Conservation (phyloP, 1,140 invertebrate genomes). For the Melitaea cinxia region DNA sequence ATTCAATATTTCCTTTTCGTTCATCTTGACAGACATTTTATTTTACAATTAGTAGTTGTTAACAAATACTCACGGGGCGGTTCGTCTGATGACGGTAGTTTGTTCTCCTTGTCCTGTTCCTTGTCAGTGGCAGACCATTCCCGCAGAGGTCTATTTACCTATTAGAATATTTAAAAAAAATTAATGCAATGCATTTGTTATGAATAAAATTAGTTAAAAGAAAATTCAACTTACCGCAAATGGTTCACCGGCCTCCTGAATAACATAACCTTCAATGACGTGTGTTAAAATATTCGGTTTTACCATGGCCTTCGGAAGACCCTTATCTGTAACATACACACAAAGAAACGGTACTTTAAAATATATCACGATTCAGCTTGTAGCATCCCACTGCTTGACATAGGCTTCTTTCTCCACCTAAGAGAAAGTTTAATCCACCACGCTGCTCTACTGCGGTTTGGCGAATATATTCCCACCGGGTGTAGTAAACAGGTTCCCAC, state of each 20-base stretch:
- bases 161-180: slow-evolving; percentile 7
- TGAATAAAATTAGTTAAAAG: neutral
- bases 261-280: slow-evolving; percentile 98
- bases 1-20: too few species aligned
- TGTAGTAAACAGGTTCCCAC: too few species aligned
- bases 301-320: slow-evolving; percentile 95
- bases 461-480: too few species aligned
- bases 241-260: slow-evolving; percentile 95
- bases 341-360: too few species aligned
- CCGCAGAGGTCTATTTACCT: slow-evolving; percentile 73
- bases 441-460: too few species aligned
- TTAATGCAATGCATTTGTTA: neutral
- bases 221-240: slow-evolving; percentile 88
- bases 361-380: too few species aligned
- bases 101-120: slow-evolving; percentile 77
- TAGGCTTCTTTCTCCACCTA: too few species aligned
- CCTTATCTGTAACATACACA: slow-evolving; percentile 80
- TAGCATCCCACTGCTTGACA: too few species aligned
- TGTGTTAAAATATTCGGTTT: slow-evolving; percentile 98
- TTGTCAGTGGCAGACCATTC: slow-evolving; percentile 76
- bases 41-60: too few species aligned
- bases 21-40: too few species aligned
- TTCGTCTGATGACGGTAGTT: slow-evolving; percentile 84
- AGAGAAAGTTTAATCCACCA: too few species aligned
- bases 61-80: slow-evolving; percentile 85